Evolutionary conservation across 1,140 invertebrate genomes (phyloP).

Genomic region (Camponotus pennsylvanicus): DNA sequence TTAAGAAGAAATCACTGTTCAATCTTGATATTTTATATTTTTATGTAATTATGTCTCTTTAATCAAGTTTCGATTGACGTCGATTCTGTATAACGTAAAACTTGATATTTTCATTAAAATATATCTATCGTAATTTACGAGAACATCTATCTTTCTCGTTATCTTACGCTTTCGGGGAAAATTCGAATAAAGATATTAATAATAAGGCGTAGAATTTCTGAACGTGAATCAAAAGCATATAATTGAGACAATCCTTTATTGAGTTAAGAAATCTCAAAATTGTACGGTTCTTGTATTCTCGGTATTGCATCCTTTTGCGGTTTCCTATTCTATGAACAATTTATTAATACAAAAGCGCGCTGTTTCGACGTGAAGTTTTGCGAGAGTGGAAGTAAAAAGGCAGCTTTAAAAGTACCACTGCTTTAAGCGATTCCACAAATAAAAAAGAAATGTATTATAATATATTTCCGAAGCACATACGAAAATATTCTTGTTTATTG

Average conservation of each 20-base stretch:
- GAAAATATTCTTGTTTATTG: background rate
- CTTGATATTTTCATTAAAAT: slow-evolving; percentile 12
- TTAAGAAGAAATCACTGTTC: background rate
- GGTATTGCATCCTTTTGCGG: background rate
- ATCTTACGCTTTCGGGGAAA: background rate
- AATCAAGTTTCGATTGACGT: background rate
- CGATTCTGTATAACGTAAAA: background rate
- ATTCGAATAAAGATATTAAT: background rate
- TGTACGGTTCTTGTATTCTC: background rate
- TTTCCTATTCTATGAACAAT: slow-evolving; percentile 10
- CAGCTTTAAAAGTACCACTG: background rate
- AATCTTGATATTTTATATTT: background rate
- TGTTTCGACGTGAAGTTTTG: slow-evolving; percentile 1
- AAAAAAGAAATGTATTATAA: slow-evolving; percentile 7
- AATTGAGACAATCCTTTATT: slow-evolving; percentile 18
- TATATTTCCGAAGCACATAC: background rate
- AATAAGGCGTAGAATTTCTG: background rate
- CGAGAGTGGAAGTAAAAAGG: background rate
- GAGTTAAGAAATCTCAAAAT: background rate
- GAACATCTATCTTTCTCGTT: background rate
- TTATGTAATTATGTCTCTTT: background rate
- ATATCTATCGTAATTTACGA: background rate
- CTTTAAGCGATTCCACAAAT: background rate
- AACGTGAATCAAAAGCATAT: slow-evolving; percentile 6
- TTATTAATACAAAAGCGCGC: background rate